A percentile compares a stretch with the other conserved stretches of the same genome.
Conservation (phyloP, 2,797 vertebrate genomes). For the Parauchenoglanis ngamensis region DNA sequence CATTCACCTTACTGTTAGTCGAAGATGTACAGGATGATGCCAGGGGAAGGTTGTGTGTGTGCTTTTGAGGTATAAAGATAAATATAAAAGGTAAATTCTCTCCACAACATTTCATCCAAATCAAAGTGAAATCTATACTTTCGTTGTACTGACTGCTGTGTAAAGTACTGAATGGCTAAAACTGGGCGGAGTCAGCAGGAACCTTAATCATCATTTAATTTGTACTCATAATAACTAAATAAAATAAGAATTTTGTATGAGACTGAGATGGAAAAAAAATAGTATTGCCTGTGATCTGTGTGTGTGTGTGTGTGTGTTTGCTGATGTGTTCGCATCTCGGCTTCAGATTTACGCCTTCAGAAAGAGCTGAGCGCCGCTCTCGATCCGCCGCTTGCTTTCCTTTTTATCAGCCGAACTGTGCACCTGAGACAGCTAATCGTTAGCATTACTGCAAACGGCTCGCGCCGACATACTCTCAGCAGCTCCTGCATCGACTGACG, state of each 20-base stretch:
- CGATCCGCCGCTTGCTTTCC: not conserved
- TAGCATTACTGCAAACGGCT: slow-evolving; percentile 27
- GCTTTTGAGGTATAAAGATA: not conserved
- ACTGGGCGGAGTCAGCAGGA: not conserved
- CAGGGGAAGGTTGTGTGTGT: not conserved
- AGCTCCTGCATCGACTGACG: not conserved
- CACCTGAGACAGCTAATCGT: slow-evolving; percentile 26
- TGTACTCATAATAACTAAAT: not conserved
- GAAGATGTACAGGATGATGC: not conserved
- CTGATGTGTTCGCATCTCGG: not conserved
- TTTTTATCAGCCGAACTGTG: slow-evolving; percentile 19
- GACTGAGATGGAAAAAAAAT: not conserved
- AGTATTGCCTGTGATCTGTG: not conserved
- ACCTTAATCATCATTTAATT: not conserved
- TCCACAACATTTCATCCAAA: no score
- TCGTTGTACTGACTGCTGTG: not conserved
- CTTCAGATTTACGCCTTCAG: slow-evolving; percentile 28
- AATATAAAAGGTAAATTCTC: not conserved
- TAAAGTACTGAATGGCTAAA: not conserved
- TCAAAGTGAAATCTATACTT: not conserved
- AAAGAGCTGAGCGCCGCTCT: slow-evolving; percentile 18
- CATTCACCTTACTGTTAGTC: not conserved
- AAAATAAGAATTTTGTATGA: not conserved
- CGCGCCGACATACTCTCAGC: slow-evolving; percentile 16
- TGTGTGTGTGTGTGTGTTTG: not conserved